phyloP scores from a whole-genome alignment of 2,113 vertebrate genomes.

The Calyptomena viridis region DNA sequence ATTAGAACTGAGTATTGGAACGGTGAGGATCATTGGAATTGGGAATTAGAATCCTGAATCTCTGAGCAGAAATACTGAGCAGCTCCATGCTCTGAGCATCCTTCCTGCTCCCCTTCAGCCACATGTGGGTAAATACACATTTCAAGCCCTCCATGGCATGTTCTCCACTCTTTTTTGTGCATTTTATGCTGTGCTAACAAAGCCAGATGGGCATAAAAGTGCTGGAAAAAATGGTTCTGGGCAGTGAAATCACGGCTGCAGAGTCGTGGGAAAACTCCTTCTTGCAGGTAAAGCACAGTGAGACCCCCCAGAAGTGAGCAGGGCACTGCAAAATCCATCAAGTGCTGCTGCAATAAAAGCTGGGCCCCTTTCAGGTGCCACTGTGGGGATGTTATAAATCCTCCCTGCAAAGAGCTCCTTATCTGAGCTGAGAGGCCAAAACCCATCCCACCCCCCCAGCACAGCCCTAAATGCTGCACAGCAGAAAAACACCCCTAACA shows the following conservation, averaged over 20 bases:
- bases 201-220: not conserved
- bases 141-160: accelerated
- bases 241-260: not conserved
- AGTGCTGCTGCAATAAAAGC: not conserved
- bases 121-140: accelerated
- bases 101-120: not conserved
- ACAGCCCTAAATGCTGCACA: no score
- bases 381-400: not conserved
- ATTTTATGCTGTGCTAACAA: not conserved
- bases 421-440: not conserved
- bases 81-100: not conserved
- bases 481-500: no score
- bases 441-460: not conserved
- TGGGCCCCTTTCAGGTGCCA: not conserved
- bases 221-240: not conserved
- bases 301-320: not conserved
- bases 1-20: not conserved
- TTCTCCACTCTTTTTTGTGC: no score
- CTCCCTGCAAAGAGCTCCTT: not conserved
- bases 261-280: not conserved
- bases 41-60: not conserved
- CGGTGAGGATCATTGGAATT: not conserved
- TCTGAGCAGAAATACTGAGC: accelerated
- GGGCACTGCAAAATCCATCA: not conserved
- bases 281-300: not conserved